These are phyloP conservation scores for Syritta pipiens DNA, from an alignment of 2,888 invertebrate species.

Conservation along the genomic window DNA sequence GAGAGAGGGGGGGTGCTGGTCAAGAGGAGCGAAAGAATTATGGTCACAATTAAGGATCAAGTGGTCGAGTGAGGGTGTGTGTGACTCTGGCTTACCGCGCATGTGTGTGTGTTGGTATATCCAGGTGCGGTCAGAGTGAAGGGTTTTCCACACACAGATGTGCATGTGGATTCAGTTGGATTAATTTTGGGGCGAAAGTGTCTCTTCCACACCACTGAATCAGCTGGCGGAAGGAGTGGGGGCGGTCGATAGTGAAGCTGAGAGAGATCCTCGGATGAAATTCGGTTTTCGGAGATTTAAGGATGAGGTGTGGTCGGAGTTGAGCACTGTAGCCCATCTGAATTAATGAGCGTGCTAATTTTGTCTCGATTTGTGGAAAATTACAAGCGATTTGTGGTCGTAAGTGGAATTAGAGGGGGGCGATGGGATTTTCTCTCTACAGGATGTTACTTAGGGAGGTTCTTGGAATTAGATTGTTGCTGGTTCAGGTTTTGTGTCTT, in stretches of 20 bases:
- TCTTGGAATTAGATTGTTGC: neutral
- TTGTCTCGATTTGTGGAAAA: slow-evolving; percentile 65
- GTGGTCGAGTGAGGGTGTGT: slow-evolving; percentile 27
- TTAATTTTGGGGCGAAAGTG: slow-evolving; percentile 34
- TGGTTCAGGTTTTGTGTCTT: too few relatives aligned
- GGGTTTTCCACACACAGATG: slow-evolving; percentile 26
- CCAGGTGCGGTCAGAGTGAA: slow-evolving; percentile 43
- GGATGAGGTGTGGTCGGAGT: slow-evolving; percentile 8
- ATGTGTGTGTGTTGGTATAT: neutral
- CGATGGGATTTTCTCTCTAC: neutral
- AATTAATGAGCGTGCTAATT: slow-evolving; percentile 67
- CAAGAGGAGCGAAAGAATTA: slow-evolving; percentile 63
- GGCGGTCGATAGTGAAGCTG: neutral
- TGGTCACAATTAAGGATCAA: slow-evolving; percentile 61
- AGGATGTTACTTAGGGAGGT: neutral
- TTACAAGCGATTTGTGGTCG: slow-evolving; percentile 62
- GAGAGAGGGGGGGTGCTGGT: slow-evolving; percentile 24
- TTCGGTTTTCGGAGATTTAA: slow-evolving; percentile 8
- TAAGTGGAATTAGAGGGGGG: slow-evolving; percentile 20
- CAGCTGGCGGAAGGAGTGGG: too few relatives aligned
- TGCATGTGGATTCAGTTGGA: slow-evolving; percentile 53
- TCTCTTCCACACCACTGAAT: too few relatives aligned
- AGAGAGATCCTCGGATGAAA: slow-evolving; percentile 18
- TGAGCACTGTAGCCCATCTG: slow-evolving; percentile 12
- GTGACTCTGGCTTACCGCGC: slow-evolving; percentile 35